A percentile compares a stretch with the other conserved stretches of the same genome.
These are phyloP conservation scores for Agrotis puta DNA, from an alignment of 2,888 invertebrate genomes.

Conservation along the genomic window DNA sequence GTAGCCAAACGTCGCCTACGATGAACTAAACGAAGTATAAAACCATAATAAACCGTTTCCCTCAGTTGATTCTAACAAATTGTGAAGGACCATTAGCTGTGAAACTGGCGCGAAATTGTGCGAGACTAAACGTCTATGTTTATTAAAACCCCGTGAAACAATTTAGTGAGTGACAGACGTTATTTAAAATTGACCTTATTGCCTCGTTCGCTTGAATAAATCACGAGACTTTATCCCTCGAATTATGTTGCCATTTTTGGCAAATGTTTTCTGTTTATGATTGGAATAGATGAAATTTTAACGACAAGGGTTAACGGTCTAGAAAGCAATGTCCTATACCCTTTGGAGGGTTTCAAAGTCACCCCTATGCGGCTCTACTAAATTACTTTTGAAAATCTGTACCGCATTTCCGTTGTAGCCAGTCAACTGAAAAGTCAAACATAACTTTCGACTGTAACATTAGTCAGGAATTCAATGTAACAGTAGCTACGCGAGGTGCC, in stretches of 20 bases:
- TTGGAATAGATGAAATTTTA: constrained; percentile 26
- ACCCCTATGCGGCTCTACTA: neutral
- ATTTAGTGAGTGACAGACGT: constrained; percentile 28
- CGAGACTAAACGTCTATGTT: constrained; percentile 23
- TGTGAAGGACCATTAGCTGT: constrained; percentile 33
- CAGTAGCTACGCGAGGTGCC: constrained; percentile 40
- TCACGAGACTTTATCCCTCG: neutral
- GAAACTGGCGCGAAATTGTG: constrained; percentile 46
- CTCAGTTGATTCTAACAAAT: constrained; percentile 46
- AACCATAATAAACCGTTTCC: constrained; percentile 50
- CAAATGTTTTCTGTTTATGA: neutral
- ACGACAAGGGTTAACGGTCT: constrained; percentile 14
- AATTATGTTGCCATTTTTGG: neutral
- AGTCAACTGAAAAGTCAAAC: constrained; percentile 20
- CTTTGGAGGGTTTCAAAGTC: neutral
- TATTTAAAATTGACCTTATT: constrained; percentile 35
- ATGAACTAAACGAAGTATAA: constrained; percentile 32
- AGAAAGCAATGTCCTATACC: neutral
- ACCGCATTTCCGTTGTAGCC: constrained; percentile 16
- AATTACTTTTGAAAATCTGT: constrained; percentile 16
- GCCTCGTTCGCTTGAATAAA: constrained; percentile 11
- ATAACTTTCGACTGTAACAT: constrained; percentile 32
- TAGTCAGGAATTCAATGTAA: constrained; percentile 38
- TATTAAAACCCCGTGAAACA: constrained; percentile 44
- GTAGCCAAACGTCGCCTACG: constrained; percentile 47